A percentile compares a stretch with the other conserved stretches of the same genome.
phyloP scores from a whole-genome alignment of 2,888 invertebrate species.

The Maniola hyperantus region DNA sequence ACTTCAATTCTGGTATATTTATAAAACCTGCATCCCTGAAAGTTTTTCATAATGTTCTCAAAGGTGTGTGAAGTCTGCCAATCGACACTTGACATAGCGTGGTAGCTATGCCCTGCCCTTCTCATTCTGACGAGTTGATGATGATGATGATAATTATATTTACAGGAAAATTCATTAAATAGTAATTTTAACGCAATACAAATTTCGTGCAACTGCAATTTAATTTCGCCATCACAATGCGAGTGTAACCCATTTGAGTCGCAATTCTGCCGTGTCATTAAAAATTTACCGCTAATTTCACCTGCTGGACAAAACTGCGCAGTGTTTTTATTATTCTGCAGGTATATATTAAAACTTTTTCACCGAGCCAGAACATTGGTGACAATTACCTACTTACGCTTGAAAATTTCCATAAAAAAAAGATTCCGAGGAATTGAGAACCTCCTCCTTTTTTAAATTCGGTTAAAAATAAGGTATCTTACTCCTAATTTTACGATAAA shows the following conservation, averaged over 20 bases:
- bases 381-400: conserved; percentile 26
- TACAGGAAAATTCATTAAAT: neutral
- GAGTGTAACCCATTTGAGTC: conserved; percentile 26
- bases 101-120: no score
- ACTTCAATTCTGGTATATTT: no score
- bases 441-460: no score
- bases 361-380: neutral
- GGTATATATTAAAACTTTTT: neutral
- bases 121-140: no score
- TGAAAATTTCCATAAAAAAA: neutral
- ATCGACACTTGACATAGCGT: no score
- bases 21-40: no score
- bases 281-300: conserved; percentile 44
- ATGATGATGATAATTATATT: neutral
- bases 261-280: conserved; percentile 35
- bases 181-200: neutral
- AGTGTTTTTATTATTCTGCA: conserved; percentile 37
- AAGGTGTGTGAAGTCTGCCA: no score
- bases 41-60: no score
- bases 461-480: no score
- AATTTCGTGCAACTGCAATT: conserved; percentile 5
- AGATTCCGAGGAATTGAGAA: no score
- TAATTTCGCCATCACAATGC: conserved; percentile 12
- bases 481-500: no score
- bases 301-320: conserved; percentile 37